Percentiles rank a stretch among this genome's conserved stretches.
phyloP scores from a whole-genome alignment of 2,113 vertebrate species.

The Thalassoma bifasciatum region DNA sequence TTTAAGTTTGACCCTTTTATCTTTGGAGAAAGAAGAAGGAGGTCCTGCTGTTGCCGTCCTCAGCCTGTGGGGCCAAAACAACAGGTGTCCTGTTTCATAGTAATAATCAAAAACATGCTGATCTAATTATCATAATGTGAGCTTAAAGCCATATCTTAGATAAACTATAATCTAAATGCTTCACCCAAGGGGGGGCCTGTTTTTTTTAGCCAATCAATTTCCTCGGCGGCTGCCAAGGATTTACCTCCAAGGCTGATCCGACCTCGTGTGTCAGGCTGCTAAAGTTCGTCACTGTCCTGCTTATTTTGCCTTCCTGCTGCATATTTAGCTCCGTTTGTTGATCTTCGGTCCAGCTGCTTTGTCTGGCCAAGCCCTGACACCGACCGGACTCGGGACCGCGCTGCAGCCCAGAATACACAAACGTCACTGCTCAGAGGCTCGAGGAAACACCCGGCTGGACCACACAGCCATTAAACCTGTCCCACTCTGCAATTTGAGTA shows the following conservation, averaged over 20 bases:
- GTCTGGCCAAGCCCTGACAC: conserved; percentile 56
- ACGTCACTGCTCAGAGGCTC: conserved; percentile 56
- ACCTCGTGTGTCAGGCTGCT: conserved; percentile 25
- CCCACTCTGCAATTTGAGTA: conserved; percentile 25
- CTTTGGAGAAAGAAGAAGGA: conserved; percentile 36
- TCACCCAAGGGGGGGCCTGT: conserved; percentile 51
- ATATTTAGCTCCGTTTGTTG: conserved; percentile 71
- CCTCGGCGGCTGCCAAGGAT: conserved; percentile 67
- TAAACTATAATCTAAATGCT: conserved; percentile 57
- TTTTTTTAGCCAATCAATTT: conserved; percentile 79
- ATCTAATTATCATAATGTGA: conserved; percentile 70
- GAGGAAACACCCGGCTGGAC: conserved; percentile 26
- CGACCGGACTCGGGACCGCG: conserved; percentile 37
- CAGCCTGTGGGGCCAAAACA: conserved; percentile 12
- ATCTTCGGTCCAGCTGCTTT: conserved; percentile 66
- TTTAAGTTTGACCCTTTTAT: conserved; percentile 3
- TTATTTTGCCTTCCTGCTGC: conserved; percentile 72
- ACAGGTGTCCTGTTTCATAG: conserved; percentile 55
- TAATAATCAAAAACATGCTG: conserved; percentile 59
- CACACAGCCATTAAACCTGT: conserved; percentile 49
- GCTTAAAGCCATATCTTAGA: conserved; percentile 57
- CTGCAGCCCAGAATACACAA: conserved; percentile 64
- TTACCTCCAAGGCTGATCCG: conserved; percentile 59
- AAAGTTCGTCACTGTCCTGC: conserved; percentile 35
- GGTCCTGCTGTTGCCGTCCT: conserved; percentile 41